These are phyloP conservation scores for Anser cygnoides DNA, from an alignment of 2,113 vertebrate genomes.

Conservation along the genomic window DNA sequence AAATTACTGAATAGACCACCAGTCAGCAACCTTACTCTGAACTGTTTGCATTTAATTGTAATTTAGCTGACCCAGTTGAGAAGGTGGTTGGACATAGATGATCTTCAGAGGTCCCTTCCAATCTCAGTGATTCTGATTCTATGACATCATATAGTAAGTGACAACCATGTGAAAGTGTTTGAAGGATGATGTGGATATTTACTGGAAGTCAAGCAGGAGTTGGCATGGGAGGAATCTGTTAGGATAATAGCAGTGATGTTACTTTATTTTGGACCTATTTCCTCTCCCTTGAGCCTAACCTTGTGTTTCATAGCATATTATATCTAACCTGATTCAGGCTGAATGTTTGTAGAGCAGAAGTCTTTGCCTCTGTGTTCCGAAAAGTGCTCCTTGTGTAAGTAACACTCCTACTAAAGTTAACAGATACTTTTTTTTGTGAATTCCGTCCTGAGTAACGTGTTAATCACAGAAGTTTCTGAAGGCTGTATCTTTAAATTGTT, in stretches of 20 bases:
- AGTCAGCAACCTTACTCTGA: not conserved
- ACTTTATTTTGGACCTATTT: not conserved
- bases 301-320: not conserved
- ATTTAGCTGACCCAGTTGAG: not conserved
- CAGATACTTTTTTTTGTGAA: not conserved
- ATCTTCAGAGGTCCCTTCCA: not conserved
- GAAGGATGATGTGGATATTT: not conserved
- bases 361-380: not conserved
- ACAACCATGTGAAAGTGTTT: not conserved
- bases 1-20: not conserved
- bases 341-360: not conserved
- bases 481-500: not conserved
- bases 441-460: not conserved
- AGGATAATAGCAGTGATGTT: not conserved
- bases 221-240: not conserved
- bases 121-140: not conserved
- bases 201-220: not conserved
- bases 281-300: not conserved
- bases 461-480: not conserved
- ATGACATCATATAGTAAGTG: not conserved
- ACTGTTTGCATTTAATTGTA: not conserved
- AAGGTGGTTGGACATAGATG: not conserved
- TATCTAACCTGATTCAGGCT: not conserved
- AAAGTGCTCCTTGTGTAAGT: not conserved
- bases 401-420: not conserved